A percentile compares a stretch with the other conserved stretches of the same genome.
phyloP scores from a whole-genome alignment of 2,888 invertebrate species.

The Dermolepida albohirtum region DNA sequence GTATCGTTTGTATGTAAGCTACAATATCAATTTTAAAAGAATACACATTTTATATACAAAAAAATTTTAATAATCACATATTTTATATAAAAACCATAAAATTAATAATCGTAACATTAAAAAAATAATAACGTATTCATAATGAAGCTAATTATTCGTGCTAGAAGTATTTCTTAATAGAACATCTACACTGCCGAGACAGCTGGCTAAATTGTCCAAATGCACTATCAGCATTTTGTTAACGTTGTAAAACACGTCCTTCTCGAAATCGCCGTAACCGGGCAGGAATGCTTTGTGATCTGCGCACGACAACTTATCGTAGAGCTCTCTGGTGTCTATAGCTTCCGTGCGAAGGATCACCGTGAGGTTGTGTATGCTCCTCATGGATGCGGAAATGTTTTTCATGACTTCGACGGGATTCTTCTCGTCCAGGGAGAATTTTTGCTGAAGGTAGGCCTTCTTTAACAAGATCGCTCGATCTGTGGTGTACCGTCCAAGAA shows the following conservation, averaged over 20 bases:
- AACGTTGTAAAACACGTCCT: constrained; percentile 40
- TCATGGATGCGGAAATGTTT: constrained; percentile 49
- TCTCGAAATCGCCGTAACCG: constrained; percentile 35
- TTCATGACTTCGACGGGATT: constrained; percentile 54
- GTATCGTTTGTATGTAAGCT: no score
- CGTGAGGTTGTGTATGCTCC: constrained; percentile 45
- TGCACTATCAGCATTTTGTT: constrained; percentile 43
- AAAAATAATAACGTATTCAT: constrained; percentile 5
- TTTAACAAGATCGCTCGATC: constrained; percentile 60
- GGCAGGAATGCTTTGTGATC: constrained; percentile 29
- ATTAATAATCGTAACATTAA: constrained; percentile 7
- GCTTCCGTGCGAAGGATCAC: constrained; percentile 35
- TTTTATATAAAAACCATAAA: constrained; percentile 23
- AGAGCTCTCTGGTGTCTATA: constrained; percentile 41
- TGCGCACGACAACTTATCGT: constrained; percentile 44
- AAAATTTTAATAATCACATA: constrained; percentile 1
- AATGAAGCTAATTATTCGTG: constrained; percentile 25
- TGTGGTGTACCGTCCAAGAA: constrained; percentile 65
- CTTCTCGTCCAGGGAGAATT: constrained; percentile 52
- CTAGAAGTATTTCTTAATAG: constrained; percentile 37
- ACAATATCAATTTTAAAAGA: neutral
- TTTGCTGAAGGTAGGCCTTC: constrained; percentile 57
- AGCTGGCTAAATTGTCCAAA: constrained; percentile 42
- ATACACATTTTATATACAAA: constrained; percentile 2
- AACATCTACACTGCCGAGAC: constrained; percentile 42